phyloP scores from a whole-genome alignment of 2,888 invertebrate species.

The Acronicta leporina region DNA sequence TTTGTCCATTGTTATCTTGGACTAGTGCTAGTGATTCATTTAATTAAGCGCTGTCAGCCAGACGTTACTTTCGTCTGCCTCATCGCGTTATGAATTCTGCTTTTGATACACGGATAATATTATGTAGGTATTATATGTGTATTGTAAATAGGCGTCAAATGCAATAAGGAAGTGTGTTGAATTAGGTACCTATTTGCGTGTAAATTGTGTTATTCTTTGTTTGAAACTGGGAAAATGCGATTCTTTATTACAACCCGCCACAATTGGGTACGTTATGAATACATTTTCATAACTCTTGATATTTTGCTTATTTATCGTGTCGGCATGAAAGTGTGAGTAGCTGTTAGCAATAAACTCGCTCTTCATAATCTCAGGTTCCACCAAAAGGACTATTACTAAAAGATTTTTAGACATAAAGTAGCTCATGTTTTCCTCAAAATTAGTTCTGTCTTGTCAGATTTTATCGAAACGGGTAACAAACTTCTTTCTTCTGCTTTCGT shows the following conservation, averaged over 20 bases:
- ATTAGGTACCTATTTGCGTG: not conserved
- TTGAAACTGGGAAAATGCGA: conserved; percentile 9
- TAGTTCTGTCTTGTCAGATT: no score
- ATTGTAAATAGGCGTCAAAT: not conserved
- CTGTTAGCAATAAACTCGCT: no score
- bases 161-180: conserved; percentile 3
- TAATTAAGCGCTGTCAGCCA: conserved; percentile 57
- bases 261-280: not conserved
- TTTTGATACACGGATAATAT: conserved; percentile 5
- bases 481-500: no score
- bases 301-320: no score
- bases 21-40: conserved; percentile 63
- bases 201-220: conserved; percentile 20
- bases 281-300: no score
- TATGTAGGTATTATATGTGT: conserved; percentile 5
- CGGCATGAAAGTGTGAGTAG: no score
- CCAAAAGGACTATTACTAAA: no score
- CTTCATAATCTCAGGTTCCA: no score
- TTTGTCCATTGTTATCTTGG: conserved; percentile 66
- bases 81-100: conserved; percentile 7
- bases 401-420: no score
- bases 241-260: not conserved
- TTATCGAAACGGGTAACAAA: no score
- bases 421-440: no score
- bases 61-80: conserved; percentile 26